Evolutionary conservation across 2,113 vertebrate genomes (phyloP).

Genomic region (Fregata magnificens): DNA sequence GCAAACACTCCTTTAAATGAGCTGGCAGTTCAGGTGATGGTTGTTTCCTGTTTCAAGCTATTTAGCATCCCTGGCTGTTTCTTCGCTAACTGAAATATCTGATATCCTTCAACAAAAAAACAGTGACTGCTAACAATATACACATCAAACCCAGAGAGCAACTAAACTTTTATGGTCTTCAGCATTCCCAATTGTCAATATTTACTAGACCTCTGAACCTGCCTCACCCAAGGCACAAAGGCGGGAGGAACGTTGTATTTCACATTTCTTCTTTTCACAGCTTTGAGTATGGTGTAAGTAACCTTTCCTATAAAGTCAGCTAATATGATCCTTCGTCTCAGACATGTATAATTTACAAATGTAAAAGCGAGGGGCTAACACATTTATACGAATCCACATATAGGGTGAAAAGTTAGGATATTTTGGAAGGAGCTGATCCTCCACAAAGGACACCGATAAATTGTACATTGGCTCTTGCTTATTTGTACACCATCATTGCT

Average conservation of each 20-base stretch:
- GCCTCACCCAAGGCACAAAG: background rate
- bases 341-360: background rate
- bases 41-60: background rate
- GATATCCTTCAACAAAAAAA: background rate
- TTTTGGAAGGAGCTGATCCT: background rate
- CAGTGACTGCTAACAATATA: background rate
- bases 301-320: background rate
- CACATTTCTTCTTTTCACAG: background rate
- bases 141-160: background rate
- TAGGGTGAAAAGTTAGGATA: background rate
- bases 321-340: background rate
- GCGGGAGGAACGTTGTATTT: background rate
- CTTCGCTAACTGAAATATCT: background rate
- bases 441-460: background rate
- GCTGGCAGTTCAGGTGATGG: background rate
- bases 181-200: background rate
- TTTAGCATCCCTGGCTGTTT: background rate
- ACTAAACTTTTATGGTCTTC: background rate
- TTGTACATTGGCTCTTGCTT: background rate
- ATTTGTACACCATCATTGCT: background rate
- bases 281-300: background rate
- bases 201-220: background rate
- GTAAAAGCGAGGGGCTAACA: rapidly evolving
- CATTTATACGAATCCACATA: background rate
- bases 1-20: background rate